Evolutionary conservation across 2,797 vertebrate genomes (phyloP), one percentile per base, ranked within the genome.

Genomic region (Parambassis ranga): DNA sequence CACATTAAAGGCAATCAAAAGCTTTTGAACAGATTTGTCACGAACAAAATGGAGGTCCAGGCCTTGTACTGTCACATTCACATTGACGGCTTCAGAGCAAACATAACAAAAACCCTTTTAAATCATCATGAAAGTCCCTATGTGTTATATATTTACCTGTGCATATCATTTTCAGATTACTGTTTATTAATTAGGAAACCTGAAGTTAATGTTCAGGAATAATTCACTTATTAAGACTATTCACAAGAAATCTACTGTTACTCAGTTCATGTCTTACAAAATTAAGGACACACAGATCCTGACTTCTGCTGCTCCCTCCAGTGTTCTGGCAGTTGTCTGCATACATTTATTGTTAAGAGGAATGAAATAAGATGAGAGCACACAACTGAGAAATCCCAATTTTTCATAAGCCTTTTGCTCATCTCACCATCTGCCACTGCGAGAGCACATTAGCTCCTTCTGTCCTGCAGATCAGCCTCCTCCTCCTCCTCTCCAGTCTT

Each of bases 351-450:
- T 44, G 48, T 65, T 62, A 51, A 65, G 22, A 65, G 22, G 37
- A 56, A 37, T 38, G 37, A 53, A 65, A 47, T 38, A 50, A n/a
- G 42, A 37, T 5, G 49, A 68, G 59, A 50, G 18, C 57, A 71
- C 30, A 16, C 55, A 56, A 46, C 41, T 57, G 58, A 64, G 38
- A 75, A 47, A 31, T 58, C 37, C 36, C 6, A 52, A 30, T 59
- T 65, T 75, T 64, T 53, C 59, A 47, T 70, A 55, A 57, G 61
- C 52, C 39, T 58, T 79, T 72, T 59, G 37, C 68, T 63, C 60
- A 48, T 72, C 71, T 75, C 44, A 41, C 79, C 83, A 89, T 85
- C 81, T 88, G 82, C 73, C 66, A 48, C 10, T 51, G 59, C 6
- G 37, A 65, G 55, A 72, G 78, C 76, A 72, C 48, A 73, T 80